Evolutionary conservation across 2,797 vertebrate species (phyloP), one percentile per base, ranked within the genome.

Genomic region (Dicrostonyx torquatus): DNA sequence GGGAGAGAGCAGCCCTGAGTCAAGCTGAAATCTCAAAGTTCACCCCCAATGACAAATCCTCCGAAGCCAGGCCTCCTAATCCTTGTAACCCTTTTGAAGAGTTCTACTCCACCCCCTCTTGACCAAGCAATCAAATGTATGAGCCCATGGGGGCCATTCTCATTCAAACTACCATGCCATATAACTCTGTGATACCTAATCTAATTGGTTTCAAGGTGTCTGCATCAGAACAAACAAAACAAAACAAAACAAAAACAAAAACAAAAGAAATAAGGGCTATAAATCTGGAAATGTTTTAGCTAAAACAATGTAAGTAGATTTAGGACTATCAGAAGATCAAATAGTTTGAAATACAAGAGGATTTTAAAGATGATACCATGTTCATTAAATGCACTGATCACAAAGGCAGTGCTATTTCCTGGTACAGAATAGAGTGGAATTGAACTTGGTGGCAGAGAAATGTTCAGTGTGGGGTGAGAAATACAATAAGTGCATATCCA

Each of bases 271-370:
- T 29, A 34, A 93, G 22, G 82, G 55, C 37, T 66, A 6, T 40
- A 85, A 37, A 58, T 8, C 34, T 29, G 40, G 13, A 73, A 91
- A 75, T 87, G 34, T 73, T n/a, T 89, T 79, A 13, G 70, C 11
- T 55, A 37, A 94, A 92, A 87, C 5, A 91, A 87, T 50, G 9
- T 43, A 58, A 37, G 5, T 84, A 95, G 92, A 84, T 22, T 40
- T 11, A 22, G 55, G 77, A 53, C 15, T 85, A 58, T 86, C 5
- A 22, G 29, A 87, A 77, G 45, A 85, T 53, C 86, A 91, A 93
- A 48, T 45, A 40, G 29, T 84, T 34, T 82, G 62, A 60, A 91
- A 84, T 31, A 80, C 6, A 15, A 18, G 40, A 92, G 8, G 5
- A 3, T 14, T 60, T 85, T 83, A 29, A 78, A 77, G 84, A 34